Conservation (phyloP, 2,888 invertebrate genomes). For the Cosmopolites sordidus region DNA sequence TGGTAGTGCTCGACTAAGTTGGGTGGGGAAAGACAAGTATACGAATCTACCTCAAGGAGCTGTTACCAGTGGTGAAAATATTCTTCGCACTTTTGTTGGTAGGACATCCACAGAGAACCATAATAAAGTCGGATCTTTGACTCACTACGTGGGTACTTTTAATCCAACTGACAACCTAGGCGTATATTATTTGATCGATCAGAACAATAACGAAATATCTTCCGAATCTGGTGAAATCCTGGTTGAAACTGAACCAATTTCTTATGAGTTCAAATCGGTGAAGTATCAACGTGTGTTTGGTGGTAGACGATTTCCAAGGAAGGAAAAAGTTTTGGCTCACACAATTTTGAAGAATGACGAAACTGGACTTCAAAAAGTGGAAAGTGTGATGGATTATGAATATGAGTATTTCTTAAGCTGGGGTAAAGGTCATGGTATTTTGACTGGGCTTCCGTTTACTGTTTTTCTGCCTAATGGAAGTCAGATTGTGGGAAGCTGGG, state of each 20-base stretch:
- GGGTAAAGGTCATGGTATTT: slow-evolving; percentile 73
- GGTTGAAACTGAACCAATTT: slow-evolving; percentile 73
- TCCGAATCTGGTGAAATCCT: slow-evolving; percentile 70
- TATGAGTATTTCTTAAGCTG: slow-evolving; percentile 69
- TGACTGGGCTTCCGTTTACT: slow-evolving; percentile 64
- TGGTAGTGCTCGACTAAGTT: slow-evolving; percentile 68
- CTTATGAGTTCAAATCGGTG: slow-evolving; percentile 64
- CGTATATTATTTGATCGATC: slow-evolving; percentile 63
- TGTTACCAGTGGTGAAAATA: slow-evolving; percentile 56
- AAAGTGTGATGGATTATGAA: slow-evolving; percentile 69
- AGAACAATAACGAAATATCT: slow-evolving; percentile 55
- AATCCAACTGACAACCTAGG: slow-evolving; percentile 62
- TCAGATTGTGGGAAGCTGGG: slow-evolving; percentile 64
- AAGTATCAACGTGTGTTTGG: slow-evolving; percentile 38
- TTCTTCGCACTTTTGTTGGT: slow-evolving; percentile 49
- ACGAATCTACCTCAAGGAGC: slow-evolving; percentile 63
- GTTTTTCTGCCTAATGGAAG: slow-evolving; percentile 59
- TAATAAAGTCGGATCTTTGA: slow-evolving; percentile 42
- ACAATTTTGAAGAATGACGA: slow-evolving; percentile 48
- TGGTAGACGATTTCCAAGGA: slow-evolving; percentile 45
- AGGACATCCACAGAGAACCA: slow-evolving; percentile 37
- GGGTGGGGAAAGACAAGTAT: slow-evolving; percentile 73
- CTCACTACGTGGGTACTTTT: slow-evolving; percentile 68
- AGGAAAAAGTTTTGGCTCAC: slow-evolving; percentile 42
- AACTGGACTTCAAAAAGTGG: slow-evolving; percentile 56